Conservation (phyloP, 2,797 vertebrate species). For the Phalloptychus januarius region DNA sequence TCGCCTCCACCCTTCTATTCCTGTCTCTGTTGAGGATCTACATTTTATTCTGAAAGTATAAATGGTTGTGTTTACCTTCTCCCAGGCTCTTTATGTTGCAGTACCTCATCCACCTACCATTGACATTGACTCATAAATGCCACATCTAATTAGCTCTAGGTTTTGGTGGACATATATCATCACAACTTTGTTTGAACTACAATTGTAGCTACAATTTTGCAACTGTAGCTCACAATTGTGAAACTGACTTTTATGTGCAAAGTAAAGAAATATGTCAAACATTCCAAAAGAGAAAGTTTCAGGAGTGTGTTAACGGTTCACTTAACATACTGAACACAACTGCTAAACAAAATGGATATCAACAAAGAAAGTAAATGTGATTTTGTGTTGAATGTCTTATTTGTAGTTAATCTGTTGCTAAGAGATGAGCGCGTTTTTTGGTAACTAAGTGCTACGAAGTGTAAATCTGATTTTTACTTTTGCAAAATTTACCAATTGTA, state of each 20-base stretch:
- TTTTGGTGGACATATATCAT: not conserved
- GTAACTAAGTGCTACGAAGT: too few relatives aligned
- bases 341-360: not conserved
- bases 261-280: not conserved
- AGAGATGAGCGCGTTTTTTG: too few relatives aligned
- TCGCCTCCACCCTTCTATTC: constrained; percentile 64
- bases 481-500: too few relatives aligned
- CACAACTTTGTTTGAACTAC: not conserved
- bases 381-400: not conserved
- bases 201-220: too few relatives aligned
- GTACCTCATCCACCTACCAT: constrained; percentile 22
- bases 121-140: not conserved
- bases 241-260: not conserved
- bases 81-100: constrained; percentile 6
- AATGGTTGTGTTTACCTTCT: constrained; percentile 43
- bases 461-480: too few relatives aligned
- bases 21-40: constrained; percentile 45
- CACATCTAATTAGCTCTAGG: not conserved
- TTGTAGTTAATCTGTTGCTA: too few relatives aligned
- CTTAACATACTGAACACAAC: not conserved
- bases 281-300: not conserved
- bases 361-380: not conserved
- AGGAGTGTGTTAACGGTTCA: not conserved
- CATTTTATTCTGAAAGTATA: constrained; percentile 55
- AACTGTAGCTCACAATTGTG: not conserved